Base-by-base conservation (phyloP, 2,797 vertebrate genomes). In the Hypotaenidia philippensis region DNA sequence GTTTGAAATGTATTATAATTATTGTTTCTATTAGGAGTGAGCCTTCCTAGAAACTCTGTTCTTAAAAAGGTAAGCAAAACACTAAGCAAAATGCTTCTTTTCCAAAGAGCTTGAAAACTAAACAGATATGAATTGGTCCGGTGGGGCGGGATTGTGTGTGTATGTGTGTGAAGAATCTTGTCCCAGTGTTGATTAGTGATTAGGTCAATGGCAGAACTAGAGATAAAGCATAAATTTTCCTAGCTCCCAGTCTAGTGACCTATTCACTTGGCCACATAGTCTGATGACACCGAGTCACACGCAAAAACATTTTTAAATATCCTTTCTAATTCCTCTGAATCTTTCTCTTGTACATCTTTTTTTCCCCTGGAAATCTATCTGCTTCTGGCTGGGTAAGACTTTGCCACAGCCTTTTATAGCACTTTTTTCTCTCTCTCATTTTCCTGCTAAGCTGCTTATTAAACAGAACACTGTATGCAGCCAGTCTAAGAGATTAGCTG, bases 1-100 rank as follows among this genome's bases (percentile, higher is more conserved):
- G 26, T 78, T 90, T 88, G 60, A 91, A 88, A 91, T n/a, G 32
- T 38, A n/a, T 60, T 92, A 38, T 41, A 91, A 81, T 91, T 85
- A 80, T 63, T 81, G 7, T 68, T 95, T 85, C 21, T 36, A 41
- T 50, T 87, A 68, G 26, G 6, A 68, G 7, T n/a, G 20, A 87
- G 16, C 10, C 10, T 74, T 88, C 21, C 32, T 44, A 68, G 72
- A 77, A 85, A 56, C 2, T 45, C 11, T 44, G 5, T 66, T 65
- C 57, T 65, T 61, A 45, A 89, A 87, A 26, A 61, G 3, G 25
- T 6, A 56, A 6, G 29, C 8, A 90, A 80, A 94, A 29, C 8
- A 27, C 4, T 9, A 40, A 74, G 64, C 12, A 84, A 66, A 93
- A 52, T 1, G 1, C 1, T 70, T 45, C 4, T 87, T 87, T 92